A percentile compares a stretch with the other conserved stretches of the same genome.
Conservation (phyloP, 2,888 invertebrate genomes). For the Odontothrips loti region DNA sequence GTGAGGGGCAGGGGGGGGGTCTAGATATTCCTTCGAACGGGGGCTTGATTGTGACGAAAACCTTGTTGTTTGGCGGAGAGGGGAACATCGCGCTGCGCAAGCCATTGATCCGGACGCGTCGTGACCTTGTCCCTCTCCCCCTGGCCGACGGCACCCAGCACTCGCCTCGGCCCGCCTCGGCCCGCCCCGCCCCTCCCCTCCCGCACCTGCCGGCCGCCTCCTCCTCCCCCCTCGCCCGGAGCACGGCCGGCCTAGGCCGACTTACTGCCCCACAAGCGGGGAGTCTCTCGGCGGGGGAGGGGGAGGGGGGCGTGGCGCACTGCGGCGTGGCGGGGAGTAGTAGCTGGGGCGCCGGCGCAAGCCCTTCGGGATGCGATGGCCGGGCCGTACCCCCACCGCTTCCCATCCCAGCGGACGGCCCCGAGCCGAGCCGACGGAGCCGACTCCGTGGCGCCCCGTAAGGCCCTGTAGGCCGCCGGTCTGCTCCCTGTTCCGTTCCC, state of each 20-base stretch:
- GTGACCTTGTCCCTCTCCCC: conserved; percentile 9
- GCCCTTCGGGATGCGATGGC: background rate
- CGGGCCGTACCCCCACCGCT: background rate
- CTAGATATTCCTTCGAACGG: too few species aligned
- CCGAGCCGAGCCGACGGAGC: too few species aligned
- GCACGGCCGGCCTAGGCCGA: background rate
- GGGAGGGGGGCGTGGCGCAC: background rate
- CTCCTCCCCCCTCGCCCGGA: background rate
- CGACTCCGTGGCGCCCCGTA: too few species aligned
- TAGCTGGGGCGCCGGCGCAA: background rate
- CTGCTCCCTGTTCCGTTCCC: too few species aligned
- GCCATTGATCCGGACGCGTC: conserved; percentile 19
- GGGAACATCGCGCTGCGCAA: background rate
- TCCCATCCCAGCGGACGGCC: too few species aligned
- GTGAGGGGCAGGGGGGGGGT: background rate
- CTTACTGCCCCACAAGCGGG: conserved; percentile 15
- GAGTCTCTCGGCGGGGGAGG: background rate
- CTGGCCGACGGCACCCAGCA: background rate
- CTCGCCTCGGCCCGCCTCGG: background rate
- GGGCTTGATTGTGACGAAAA: too few species aligned
- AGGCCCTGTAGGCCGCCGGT: too few species aligned
- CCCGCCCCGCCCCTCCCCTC: background rate
- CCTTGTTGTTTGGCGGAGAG: too few species aligned
- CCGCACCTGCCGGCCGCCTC: background rate
- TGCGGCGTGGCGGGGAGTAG: too few species aligned